Percentiles rank a stretch among this genome's conserved stretches.
phyloP scores from a whole-genome alignment of 2,888 invertebrate genomes.

The Tetranychus truncatus region DNA sequence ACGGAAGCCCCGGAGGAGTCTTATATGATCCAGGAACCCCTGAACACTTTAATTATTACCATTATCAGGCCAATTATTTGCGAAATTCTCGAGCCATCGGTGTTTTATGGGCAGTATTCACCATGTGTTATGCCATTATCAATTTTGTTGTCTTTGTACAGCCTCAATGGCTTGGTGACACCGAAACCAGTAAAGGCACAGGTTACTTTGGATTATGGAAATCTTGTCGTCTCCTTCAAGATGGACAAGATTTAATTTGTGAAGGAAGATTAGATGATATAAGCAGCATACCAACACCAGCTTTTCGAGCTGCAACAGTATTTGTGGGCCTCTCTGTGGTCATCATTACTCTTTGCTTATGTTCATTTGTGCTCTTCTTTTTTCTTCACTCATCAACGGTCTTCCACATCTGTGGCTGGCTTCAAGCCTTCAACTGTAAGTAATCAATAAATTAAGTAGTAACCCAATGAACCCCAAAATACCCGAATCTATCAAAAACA shows the following conservation, averaged over 20 bases:
- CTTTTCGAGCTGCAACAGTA: constrained; percentile 68
- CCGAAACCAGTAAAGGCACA: constrained; percentile 56
- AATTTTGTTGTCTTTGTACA: constrained; percentile 85
- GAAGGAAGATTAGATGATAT: constrained; percentile 52
- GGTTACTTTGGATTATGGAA: constrained; percentile 85
- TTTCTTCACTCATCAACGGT: constrained; percentile 79
- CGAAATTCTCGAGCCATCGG: constrained; percentile 53
- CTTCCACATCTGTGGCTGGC: constrained; percentile 80
- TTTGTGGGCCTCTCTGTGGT: constrained; percentile 68
- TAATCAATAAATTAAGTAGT: constrained; percentile 26
- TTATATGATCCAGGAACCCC: constrained; percentile 8
- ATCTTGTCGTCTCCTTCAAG: constrained; percentile 53
- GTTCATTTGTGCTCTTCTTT: constrained; percentile 71
- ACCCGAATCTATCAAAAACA: not conserved
- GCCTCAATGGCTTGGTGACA: constrained; percentile 67
- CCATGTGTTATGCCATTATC: constrained; percentile 88
- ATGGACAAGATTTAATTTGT: constrained; percentile 55
- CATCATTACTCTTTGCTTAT: constrained; percentile 65
- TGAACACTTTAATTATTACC: constrained; percentile 13
- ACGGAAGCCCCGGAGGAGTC: not conserved
- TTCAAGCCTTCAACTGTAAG: constrained; percentile 86
- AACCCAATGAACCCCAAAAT: not conserved
- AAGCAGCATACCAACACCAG: constrained; percentile 55
- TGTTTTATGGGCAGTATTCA: constrained; percentile 92
- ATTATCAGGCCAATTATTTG: constrained; percentile 19